phyloP scores from a whole-genome alignment of 2,888 invertebrate genomes.

The Didymodactylos carnosus region DNA sequence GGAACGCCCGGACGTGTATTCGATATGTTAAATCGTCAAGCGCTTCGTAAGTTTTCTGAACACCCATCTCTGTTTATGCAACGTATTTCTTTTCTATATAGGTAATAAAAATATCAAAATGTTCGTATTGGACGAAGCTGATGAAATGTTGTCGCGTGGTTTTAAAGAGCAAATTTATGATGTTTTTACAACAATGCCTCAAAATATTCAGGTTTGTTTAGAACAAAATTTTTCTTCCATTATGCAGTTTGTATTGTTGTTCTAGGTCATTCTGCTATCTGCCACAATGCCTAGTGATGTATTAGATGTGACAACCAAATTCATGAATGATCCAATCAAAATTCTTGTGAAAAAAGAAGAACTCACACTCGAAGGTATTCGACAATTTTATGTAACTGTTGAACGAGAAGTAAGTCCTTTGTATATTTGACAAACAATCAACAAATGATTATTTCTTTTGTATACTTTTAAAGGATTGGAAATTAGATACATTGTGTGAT shows the following conservation, averaged over 20 bases:
- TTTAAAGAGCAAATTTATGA: conserved; percentile 99
- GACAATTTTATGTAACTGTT: conserved; percentile 87
- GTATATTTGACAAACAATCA: neutral
- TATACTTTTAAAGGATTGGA: conserved; percentile 34
- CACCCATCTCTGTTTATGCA: neutral
- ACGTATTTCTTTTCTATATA: neutral
- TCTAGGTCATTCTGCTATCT: conserved; percentile 78
- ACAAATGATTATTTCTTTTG: neutral
- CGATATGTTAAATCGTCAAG: conserved; percentile 85
- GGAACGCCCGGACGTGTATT: conserved; percentile 93
- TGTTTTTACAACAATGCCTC: conserved; percentile 74
- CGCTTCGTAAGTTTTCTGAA: conserved; percentile 43
- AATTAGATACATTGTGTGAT: conserved; percentile 66
- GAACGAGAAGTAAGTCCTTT: conserved; percentile 59
- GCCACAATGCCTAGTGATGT: conserved; percentile 98
- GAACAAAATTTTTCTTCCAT: too few relatives aligned
- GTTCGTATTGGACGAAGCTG: conserved; percentile 95
- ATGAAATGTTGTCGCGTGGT: conserved; percentile 97
- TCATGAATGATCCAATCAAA: conserved; percentile 85
- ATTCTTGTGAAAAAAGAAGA: conserved; percentile 97
- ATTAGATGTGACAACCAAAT: conserved; percentile 82
- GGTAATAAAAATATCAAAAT: conserved; percentile 72
- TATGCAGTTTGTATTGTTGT: too few relatives aligned
- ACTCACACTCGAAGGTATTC: conserved; percentile 77
- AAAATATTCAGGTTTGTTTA: conserved; percentile 82